A percentile compares a stretch with the other conserved stretches of the same genome.
Conservation (phyloP, 2,888 invertebrate species). For the Boloria selene region DNA sequence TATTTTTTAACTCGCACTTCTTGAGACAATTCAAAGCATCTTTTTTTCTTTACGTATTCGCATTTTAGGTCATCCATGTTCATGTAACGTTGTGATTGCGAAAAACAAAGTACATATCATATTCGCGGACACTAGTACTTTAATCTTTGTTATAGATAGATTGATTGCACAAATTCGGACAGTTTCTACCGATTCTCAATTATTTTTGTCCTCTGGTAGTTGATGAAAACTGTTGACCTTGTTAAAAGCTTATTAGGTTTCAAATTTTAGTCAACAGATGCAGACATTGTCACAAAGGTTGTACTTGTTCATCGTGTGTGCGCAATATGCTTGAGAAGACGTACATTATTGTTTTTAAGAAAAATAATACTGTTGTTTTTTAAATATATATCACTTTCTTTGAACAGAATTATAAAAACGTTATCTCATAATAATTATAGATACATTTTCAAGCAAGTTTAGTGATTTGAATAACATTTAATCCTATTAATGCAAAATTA, state of each 20-base stretch:
- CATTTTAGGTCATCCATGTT: conserved; percentile 84
- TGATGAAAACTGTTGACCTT: conserved; percentile 83
- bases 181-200: conserved; percentile 69
- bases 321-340: conserved; percentile 56
- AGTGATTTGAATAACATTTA: neutral
- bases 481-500: conserved; percentile 4
- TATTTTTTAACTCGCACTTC: conserved; percentile 69
- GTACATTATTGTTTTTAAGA: conserved; percentile 15
- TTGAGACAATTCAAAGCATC: conserved; percentile 75
- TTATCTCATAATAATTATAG: neutral
- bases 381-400: neutral
- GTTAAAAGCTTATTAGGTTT: conserved; percentile 83
- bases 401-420: neutral
- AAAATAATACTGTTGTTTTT: conserved; percentile 9
- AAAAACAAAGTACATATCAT: conserved; percentile 81
- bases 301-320: conserved; percentile 57
- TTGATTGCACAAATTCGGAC: conserved; percentile 60
- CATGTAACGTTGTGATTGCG: conserved; percentile 83
- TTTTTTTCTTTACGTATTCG: conserved; percentile 81
- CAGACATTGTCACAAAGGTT: conserved; percentile 80
- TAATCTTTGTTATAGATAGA: conserved; percentile 61
- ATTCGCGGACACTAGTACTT: conserved; percentile 77
- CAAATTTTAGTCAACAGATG: conserved; percentile 83
- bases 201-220: conserved; percentile 76
- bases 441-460: neutral